Evolutionary conservation across 1,140 invertebrate species (phyloP), one percentile per base, ranked within the genome.

Genomic region (Semibalanus balanoides): DNA sequence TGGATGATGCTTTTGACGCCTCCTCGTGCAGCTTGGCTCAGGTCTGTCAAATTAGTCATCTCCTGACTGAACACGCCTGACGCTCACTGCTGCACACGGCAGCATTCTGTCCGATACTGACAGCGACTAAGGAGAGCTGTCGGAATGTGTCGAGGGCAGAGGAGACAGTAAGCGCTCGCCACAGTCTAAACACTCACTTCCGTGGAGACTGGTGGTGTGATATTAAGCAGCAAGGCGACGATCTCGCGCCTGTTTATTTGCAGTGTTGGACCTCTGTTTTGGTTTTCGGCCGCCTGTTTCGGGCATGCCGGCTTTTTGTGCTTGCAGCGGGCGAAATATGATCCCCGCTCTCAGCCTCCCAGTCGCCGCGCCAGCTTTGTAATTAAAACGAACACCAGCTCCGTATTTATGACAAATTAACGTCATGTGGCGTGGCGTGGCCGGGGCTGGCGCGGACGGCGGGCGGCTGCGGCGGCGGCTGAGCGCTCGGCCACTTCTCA

Each of bases 281-380:
- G 51, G 51, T 64, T 64, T 64, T 64, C 51, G 51, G 51, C 51
- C 51, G 51, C 51, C 51, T 64, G 51, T 64, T 64, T 64, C 51
- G 51, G 51, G 51, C 22, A 25, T 64, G 51, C 51, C 51, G 14
- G 51, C 14, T 64, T 64, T 64, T 64, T 64, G 51, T 64, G 51
- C 51, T 64, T 64, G 51, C 51, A 64, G 51, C 51, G 14, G 51
- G 22, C 51, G 51, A 64, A 64, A 64, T 64, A 64, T 64, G 51
- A 64, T 64, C 11, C 22, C 11, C 51, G 22, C 22, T 64, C 22
- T 25, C 51, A 25, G 51, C 51, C 11, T 19, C 51, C 9, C 9
- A 64, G 51, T 14, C 51, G 51, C 51, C 51, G 51, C 51, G 51
- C 51, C 51, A 64, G 51, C 11, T 64, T 64, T 64, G 51, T 64